Base-by-base conservation (phyloP, 2,113 vertebrate genomes). In the Anseranas semipalmata region DNA sequence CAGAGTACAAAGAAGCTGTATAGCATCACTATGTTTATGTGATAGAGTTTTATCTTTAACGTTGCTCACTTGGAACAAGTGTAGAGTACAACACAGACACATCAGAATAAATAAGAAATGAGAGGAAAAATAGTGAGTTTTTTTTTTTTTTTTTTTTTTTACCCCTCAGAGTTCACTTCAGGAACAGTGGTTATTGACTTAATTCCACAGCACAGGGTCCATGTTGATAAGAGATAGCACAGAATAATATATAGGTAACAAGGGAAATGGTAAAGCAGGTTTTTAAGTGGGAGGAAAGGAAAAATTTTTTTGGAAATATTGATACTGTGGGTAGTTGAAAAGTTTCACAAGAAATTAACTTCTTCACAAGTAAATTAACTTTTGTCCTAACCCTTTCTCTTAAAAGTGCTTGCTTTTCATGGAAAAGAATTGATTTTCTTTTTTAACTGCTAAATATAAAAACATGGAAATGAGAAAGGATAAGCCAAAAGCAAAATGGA, bases 111-210 rank as follows among this genome's bases (percentile, higher is more conserved):
- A 74, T 74, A 86, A 83, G 37, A 76, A 95, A 86, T 25, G 4
- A 80, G 90, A 73, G 27, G 30, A 45, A 83, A 90, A 94, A 70
- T 39, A 62, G 8, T 22, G 39, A 68, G 32, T 4, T 19, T 43
- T 46, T 15, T 15, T 5, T 35, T 18, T 46, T 12, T 8, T 46
- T 48, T 50, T 24, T 52, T 24, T 52, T 58, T 66, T 73, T 70
- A 68, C 17, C 18, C 55, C 14, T 83, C n/a, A 70, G 43, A 90
- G 90, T 90, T 94, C 88, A 84, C 41, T 88, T 93, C 93, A 63
- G 73, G 37, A 52, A 55, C 46, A 63, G 53, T 67, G 16, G 55
- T 80, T 95, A 93, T 77, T 81, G 79, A 92, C 90, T 90, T 93
- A 88, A 74, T 85, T 87, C 80, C 72, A 77, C 28, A 88, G n/a